Base-by-base conservation (phyloP, 2,797 vertebrate genomes). In the Acanthurus leucopareius region DNA sequence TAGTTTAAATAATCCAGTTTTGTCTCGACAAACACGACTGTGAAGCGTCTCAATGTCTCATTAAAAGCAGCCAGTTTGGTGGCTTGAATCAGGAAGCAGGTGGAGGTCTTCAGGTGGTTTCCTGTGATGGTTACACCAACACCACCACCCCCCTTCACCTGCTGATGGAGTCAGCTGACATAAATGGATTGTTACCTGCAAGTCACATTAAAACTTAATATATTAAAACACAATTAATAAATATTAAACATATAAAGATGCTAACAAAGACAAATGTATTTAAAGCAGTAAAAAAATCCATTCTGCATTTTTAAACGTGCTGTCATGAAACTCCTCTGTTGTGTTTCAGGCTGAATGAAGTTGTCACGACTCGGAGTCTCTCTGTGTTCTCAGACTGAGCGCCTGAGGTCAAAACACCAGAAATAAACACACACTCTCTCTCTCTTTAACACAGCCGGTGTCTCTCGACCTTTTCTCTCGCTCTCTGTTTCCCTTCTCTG, bases 331-430 rank as follows among this genome's bases (percentile, higher is more conserved):
- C 71, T 22, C 52, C 49, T n/a, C 44, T 2, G 48, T 13, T 17
- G 49, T 20, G 25, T 59, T 51, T 70, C 44, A 59, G 72, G 19
- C 52, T 68, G 48, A 70, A 63, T 71, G 53, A 79, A 74, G 69
- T 48, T 32, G 19, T 64, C 32, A 22, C 63, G 8, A 44, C 65
- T 73, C 72, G 28, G 56, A 69, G 22, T 53, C 48, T 10, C 42
- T 48, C 7, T 76, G 40, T 45, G 76, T 62, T 64, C 44, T 32
- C 25, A 32, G 53, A 53, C 25, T 11, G 17, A 15, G 47, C 19
- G 64, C 45, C 53, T 45, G 60, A 73, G 62, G 70, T 38, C n/a
- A 13, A 64, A 58, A 73, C 53, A 42, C 17, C 47, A 42, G 59
- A 76, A 74, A 78, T 54, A 71, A 73, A 77, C 4, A 44, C 28